phyloP scores from a whole-genome alignment of 2,797 vertebrate species.

The Micropoecilia bifurca region DNA sequence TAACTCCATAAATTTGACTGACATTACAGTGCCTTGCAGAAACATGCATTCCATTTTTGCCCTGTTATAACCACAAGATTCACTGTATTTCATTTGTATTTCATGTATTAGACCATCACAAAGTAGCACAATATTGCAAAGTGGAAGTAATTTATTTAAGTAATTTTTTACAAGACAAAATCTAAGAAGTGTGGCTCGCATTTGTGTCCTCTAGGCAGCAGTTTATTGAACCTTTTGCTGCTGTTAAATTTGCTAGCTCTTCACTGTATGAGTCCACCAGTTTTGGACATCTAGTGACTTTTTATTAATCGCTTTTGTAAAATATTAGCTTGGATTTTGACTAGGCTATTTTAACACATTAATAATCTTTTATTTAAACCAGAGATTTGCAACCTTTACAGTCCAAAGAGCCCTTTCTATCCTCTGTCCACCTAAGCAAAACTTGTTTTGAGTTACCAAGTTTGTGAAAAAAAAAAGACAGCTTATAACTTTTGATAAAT shows the following conservation, averaged over 20 bases:
- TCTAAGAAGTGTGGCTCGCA: background rate
- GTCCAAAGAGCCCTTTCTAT: background rate
- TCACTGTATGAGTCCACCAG: background rate
- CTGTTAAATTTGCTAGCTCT: background rate
- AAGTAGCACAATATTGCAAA: background rate
- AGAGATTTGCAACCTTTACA: background rate
- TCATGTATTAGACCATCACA: background rate
- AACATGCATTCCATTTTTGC: background rate
- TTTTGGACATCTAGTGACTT: background rate
- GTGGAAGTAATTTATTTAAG: background rate
- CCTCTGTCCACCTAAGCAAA: background rate
- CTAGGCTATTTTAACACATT: background rate
- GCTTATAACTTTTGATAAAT: background rate
- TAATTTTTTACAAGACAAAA: background rate
- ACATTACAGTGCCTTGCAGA: slow-evolving; percentile 1
- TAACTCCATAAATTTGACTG: slow-evolving; percentile 19
- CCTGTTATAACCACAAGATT: background rate
- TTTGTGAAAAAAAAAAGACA: background rate
- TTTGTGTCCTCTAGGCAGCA: background rate
- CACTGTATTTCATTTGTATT: background rate
- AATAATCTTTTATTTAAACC: background rate
- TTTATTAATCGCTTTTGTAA: background rate
- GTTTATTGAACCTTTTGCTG: background rate
- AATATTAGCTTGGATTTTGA: background rate
- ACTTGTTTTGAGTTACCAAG: background rate